Evolutionary conservation across 2,888 invertebrate genomes (phyloP).

Genomic region (Arctia plantaginis): DNA sequence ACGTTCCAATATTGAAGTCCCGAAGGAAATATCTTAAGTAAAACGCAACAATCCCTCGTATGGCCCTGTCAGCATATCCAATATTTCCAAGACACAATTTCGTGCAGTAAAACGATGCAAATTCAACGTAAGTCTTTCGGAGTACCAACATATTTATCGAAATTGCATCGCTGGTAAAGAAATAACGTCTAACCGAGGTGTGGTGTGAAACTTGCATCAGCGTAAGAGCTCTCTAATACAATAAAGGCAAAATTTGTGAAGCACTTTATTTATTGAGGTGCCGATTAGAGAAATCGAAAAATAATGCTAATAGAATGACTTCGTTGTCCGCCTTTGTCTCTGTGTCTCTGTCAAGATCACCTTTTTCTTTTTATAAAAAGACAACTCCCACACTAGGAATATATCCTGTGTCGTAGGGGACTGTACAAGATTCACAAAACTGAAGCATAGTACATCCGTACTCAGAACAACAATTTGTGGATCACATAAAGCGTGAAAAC

Average conservation of each 20-base stretch:
- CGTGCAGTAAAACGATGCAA: neutral
- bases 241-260: slow-evolving; percentile 44
- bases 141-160: slow-evolving; percentile 33
- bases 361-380: too few relatives aligned
- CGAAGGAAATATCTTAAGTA: neutral
- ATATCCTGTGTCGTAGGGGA: too few relatives aligned
- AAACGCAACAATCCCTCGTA: neutral
- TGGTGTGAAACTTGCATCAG: slow-evolving; percentile 44
- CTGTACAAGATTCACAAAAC: too few relatives aligned
- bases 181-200: slow-evolving; percentile 46
- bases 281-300: neutral
- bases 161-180: slow-evolving; percentile 46
- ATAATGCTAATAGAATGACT: neutral
- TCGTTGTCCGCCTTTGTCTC: too few relatives aligned
- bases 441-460: too few relatives aligned
- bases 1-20: neutral
- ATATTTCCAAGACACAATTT: neutral
- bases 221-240: slow-evolving; percentile 50
- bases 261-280: slow-evolving; percentile 26
- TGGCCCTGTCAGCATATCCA: neutral
- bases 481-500: too few relatives aligned
- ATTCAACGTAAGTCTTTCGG: neutral
- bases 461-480: too few relatives aligned
- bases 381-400: too few relatives aligned
- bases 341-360: too few relatives aligned